Conservation (phyloP, 2,888 invertebrate genomes). For the Acleris cristana region DNA sequence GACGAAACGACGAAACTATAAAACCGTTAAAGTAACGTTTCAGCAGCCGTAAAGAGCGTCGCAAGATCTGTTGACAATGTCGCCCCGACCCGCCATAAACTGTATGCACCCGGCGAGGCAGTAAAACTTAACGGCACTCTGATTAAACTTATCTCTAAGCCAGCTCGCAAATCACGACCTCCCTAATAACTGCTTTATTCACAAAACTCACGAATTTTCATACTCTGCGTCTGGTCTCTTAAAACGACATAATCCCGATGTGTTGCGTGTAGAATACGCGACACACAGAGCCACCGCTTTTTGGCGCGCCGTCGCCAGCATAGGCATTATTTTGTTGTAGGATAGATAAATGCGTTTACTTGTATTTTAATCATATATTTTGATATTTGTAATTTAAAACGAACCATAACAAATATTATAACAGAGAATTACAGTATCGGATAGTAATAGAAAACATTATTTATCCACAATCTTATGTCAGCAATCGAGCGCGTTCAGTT, state of each 20-base stretch:
- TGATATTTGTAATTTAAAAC: background rate
- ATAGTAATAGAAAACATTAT: background rate
- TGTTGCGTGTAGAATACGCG: conserved; percentile 46
- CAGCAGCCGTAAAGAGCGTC: conserved; percentile 82
- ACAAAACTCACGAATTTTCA: conserved; percentile 51
- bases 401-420: no score
- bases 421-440: background rate
- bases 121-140: conserved; percentile 81
- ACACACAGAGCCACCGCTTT: conserved; percentile 54
- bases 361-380: conserved; percentile 50
- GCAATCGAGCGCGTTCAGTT: background rate
- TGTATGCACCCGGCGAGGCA: conserved; percentile 79
- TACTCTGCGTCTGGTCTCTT: conserved; percentile 50
- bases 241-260: conserved; percentile 49
- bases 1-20: conserved; percentile 82
- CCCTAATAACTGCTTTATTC: conserved; percentile 65
- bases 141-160: conserved; percentile 80
- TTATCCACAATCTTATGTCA: background rate
- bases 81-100: conserved; percentile 78
- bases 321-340: conserved; percentile 53
- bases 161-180: conserved; percentile 70
- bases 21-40: conserved; percentile 84
- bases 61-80: conserved; percentile 84
- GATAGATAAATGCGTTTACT: conserved; percentile 52
- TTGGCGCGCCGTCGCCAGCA: conserved; percentile 58